phyloP scores from a whole-genome alignment of 2,797 vertebrate genomes.

The Arnoldichthys spilopterus region DNA sequence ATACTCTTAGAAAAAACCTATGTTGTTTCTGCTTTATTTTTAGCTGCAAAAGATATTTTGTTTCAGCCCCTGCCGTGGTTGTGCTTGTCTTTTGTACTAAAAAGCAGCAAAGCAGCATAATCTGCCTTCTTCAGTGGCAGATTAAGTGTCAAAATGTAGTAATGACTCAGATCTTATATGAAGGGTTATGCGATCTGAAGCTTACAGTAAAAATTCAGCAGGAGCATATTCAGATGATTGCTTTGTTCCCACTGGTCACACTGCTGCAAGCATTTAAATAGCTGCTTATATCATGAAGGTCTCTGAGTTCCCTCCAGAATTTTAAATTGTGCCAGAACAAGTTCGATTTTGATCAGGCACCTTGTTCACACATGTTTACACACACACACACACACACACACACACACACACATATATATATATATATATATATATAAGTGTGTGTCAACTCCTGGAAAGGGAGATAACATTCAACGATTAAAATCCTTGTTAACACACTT shows the following conservation, averaged over 20 bases:
- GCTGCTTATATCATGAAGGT: background rate
- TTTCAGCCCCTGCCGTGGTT: slow-evolving; percentile 24
- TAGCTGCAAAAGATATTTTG: slow-evolving; percentile 13
- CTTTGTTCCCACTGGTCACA: too few species aligned
- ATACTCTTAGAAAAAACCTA: background rate
- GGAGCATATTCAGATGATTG: background rate
- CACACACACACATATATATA: too few species aligned
- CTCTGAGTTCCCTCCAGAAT: background rate
- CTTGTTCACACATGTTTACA: too few species aligned
- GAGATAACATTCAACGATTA: too few species aligned
- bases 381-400: too few species aligned
- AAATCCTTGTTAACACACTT: too few species aligned
- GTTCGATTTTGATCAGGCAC: too few species aligned
- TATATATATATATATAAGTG: too few species aligned
- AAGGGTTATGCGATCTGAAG: background rate
- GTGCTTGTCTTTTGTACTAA: slow-evolving; percentile 36
- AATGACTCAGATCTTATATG: background rate
- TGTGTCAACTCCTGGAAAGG: too few species aligned
- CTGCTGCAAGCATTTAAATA: background rate
- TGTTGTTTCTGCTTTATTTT: background rate
- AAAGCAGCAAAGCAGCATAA: background rate
- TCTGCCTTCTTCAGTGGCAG: background rate
- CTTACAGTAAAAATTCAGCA: background rate
- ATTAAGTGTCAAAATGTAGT: background rate
- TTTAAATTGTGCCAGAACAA: too few species aligned